A percentile compares a stretch with the other conserved stretches of the same genome.
These are phyloP conservation scores for Nyctalus aviator DNA, from an alignment of 2,797 vertebrate species.

Conservation along the genomic window DNA sequence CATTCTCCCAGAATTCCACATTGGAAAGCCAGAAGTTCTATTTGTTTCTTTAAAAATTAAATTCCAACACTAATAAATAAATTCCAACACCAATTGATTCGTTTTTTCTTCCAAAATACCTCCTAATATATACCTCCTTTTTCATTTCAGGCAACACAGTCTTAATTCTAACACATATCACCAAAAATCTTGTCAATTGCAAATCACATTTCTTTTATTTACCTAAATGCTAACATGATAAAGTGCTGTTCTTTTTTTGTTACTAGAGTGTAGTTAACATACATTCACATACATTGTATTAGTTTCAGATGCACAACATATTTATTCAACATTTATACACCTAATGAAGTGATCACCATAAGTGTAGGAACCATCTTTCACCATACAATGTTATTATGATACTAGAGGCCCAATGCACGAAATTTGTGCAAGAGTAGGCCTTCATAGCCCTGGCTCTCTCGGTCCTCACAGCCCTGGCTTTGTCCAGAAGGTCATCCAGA, in stretches of 20 bases:
- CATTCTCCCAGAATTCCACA: background rate
- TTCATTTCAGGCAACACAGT: background rate
- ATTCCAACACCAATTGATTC: background rate
- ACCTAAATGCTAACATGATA: conserved; percentile 24
- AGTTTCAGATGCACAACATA: background rate
- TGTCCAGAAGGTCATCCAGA: too few species aligned
- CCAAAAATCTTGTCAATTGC: background rate
- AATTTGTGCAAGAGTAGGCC: too few species aligned
- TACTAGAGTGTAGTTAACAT: background rate
- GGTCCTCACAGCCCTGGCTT: too few species aligned
- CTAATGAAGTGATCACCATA: background rate
- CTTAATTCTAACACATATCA: background rate
- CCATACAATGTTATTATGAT: background rate
- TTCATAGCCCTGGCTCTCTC: too few species aligned
- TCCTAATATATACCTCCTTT: background rate
- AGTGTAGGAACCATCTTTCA: background rate
- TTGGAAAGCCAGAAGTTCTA: conserved; percentile 23
- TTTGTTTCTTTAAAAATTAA: background rate
- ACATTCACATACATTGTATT: background rate
- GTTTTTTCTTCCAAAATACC: background rate
- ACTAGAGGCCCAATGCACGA: too few species aligned
- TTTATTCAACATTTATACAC: background rate
- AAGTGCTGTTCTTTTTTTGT: background rate
- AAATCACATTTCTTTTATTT: conserved; percentile 57
- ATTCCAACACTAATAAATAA: background rate